Evolutionary conservation across 2,113 vertebrate genomes (phyloP), one percentile per base, ranked within the genome.

Genomic region (Microtus ochrogaster): DNA sequence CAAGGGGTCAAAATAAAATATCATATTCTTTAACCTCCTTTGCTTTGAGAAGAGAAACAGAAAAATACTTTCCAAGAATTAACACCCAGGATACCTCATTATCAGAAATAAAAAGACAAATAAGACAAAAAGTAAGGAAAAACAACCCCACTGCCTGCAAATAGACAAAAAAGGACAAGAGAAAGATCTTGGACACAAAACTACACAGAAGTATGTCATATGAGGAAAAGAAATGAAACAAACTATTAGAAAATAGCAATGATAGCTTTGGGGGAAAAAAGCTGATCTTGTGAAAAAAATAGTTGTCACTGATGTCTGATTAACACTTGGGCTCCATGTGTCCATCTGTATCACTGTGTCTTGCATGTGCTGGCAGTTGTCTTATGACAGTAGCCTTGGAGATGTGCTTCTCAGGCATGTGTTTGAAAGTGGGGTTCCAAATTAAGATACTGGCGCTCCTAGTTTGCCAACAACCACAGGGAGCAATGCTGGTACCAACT

Each of bases 21-120:
- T 89, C 70, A 91, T 85, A 95, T 95, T 96, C 70, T 72, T 87
- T 89, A 91, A 95, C 49, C 58, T 94, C 33, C 94, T 95, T 97
- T 94, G 91, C 90, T 96, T 94, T 97, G 77, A 97, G 70, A 77
- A 94, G 74, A 72, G 17, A 79, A 96, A 96, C 65, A 68, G 78
- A 96, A 97, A 97, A 95, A 91, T 82, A 58, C 36, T 94, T 91
- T 95, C 86, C 90, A 96, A 97, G 89, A 97, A 94, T 84, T 90
- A 97, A 96, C 94, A 97, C 97, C 96, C 97, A 97, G 92, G 96
- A 96, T 73, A 97, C 97, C 97, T 98, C 97, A 97, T 98, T 97
- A 97, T 44, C 89, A 95, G 96, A 97, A 95, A 91, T 2, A 97
- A 73, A 92, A 76, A 96, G 58, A 90, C 91, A 98, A 97, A 97